Evolutionary conservation across 2,113 vertebrate species (phyloP), one percentile per base, ranked within the genome.

Genomic region (Balaeniceps rex): DNA sequence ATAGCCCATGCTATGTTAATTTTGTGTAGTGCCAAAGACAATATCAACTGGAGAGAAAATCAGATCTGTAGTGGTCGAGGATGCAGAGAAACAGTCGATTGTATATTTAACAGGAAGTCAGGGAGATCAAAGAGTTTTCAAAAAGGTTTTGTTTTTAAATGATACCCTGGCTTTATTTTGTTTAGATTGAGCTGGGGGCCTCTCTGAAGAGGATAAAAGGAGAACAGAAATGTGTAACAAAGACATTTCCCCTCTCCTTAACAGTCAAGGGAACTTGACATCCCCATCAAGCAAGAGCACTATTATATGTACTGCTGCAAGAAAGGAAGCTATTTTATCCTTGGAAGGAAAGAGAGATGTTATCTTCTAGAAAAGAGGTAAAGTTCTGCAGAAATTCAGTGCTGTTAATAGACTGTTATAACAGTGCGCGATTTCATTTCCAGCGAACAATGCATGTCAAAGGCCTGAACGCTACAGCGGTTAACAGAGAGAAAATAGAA

Each of bases 181-280:
- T 93, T 97, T 97, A 96, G 81, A 87, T 93, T 89, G 93, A 96
- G 91, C 94, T 87, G 70, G 92, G 83, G 94, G 89, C 88, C 88
- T 86, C 95, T 83, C 70, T 77, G 85, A 86, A 96, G 95, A 95
- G 96, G 96, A 97, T 96, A 94, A 94, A 93, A 94, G 87, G 90
- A 80, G 92, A 94, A 70, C 79, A 90, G 88, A 93, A 87, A 92
- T 36, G 83, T 87, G 68, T 78, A 95, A 97, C 96, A 98, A 97
- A 97, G 93, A 94, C 87, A 84, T 92, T 97, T 97, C 97, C 97
- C 97, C 83, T 97, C 92, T 96, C 84, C 93, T 95, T 97, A 96
- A 95, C 87, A 96, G 96, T 69, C 83, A 80, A 91, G 96, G 95
- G 95, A 97, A 97, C 90, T 83, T 97, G 95, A 95, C 94, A 97